Percentiles rank a stretch among this genome's conserved stretches.
Conservation (phyloP, 2,797 vertebrate genomes). For the Pygocentrus nattereri region DNA sequence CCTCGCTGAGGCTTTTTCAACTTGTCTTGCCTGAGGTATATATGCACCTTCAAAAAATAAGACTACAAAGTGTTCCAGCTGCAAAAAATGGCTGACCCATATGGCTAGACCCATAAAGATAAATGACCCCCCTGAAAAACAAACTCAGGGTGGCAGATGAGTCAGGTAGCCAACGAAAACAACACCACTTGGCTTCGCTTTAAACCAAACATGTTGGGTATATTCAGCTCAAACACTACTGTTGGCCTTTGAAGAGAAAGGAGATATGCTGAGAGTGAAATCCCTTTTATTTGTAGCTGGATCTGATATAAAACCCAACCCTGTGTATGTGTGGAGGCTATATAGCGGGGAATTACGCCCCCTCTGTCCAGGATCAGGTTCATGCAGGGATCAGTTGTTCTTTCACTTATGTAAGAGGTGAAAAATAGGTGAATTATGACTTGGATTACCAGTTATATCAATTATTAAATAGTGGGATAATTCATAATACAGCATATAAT, state of each 20-base stretch:
- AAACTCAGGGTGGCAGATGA: conserved; percentile 29
- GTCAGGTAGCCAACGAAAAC: conserved; percentile 1
- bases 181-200: neutral
- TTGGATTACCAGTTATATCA: neutral
- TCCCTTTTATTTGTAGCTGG: neutral
- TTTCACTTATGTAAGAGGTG: neutral
- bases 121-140: conserved; percentile 30
- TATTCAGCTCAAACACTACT: neutral
- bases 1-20: conserved; percentile 9
- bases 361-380: neutral
- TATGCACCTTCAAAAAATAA: conserved; percentile 13
- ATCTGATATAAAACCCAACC: neutral
- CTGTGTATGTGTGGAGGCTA: neutral
- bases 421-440: neutral
- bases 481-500: neutral
- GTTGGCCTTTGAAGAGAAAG: neutral
- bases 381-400: neutral
- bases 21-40: conserved; percentile 3
- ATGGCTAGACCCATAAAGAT: conserved; percentile 21
- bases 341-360: neutral
- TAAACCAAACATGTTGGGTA: neutral
- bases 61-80: conserved; percentile 21
- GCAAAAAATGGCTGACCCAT: conserved; percentile 21
- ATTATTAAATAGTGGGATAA: neutral
- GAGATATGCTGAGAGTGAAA: neutral